phyloP scores from a whole-genome alignment of 1,140 invertebrate species.

The Neodiprion fabricii region DNA sequence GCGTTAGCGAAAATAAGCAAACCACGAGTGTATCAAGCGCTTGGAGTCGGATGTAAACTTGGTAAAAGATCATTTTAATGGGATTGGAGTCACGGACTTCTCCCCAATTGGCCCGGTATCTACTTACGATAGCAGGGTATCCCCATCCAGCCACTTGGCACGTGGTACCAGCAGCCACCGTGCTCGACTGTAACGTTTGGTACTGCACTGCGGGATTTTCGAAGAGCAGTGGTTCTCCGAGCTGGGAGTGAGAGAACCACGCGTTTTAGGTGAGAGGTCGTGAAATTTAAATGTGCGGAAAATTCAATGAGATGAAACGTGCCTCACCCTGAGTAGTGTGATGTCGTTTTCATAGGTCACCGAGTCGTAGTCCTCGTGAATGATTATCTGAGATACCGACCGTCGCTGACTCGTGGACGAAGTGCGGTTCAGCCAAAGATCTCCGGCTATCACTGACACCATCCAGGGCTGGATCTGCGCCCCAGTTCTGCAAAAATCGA shows the following conservation, averaged over 20 bases:
- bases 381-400: conserved; percentile 24
- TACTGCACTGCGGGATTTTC: conserved; percentile 21
- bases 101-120: not conserved
- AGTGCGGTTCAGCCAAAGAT: conserved; percentile 25
- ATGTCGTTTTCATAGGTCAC: conserved; percentile 40
- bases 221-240: conserved; percentile 25
- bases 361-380: conserved; percentile 33
- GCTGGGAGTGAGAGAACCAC: conserved; percentile 25
- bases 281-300: not conserved
- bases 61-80: not conserved
- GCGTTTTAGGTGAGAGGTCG: conserved; percentile 8
- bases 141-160: conserved; percentile 60
- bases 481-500: conserved; percentile 2
- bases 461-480: conserved; percentile 27
- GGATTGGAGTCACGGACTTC: not conserved
- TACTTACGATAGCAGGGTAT: conserved; percentile 38
- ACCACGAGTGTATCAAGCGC: not conserved
- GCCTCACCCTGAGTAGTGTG: conserved; percentile 41
- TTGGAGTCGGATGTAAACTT: not conserved
- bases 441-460: conserved; percentile 40
- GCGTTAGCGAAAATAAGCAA: too few relatives aligned
- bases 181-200: not conserved
- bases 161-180: conserved; percentile 26
- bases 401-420: conserved; percentile 28
- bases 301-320: not conserved